Evolutionary conservation across 2,888 invertebrate species (phyloP).

Genomic region (Choristoneura rosaceana): DNA sequence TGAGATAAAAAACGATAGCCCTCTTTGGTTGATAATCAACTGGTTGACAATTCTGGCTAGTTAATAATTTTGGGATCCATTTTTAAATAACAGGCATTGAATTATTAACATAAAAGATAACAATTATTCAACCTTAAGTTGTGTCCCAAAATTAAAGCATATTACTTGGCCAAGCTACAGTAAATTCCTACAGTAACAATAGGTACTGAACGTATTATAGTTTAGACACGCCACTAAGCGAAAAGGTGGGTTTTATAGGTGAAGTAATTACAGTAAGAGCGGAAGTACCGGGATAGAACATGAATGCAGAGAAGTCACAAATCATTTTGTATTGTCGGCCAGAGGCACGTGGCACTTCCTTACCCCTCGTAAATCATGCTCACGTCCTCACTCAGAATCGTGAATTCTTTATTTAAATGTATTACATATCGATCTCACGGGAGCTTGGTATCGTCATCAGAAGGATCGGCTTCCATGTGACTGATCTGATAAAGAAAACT

Average conservation of each 20-base stretch:
- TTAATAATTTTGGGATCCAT: no score
- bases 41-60: no score
- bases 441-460: neutral
- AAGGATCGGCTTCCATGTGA: neutral
- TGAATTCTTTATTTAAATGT: constrained; percentile 6
- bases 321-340: constrained; percentile 23
- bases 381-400: constrained; percentile 10
- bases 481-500: neutral
- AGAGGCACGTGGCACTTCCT: constrained; percentile 31
- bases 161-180: no score
- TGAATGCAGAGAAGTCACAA: constrained; percentile 32
- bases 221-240: neutral
- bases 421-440: constrained; percentile 4
- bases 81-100: no score
- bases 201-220: no score
- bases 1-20: no score
- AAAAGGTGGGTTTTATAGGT: constrained; percentile 15
- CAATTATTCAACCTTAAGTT: no score
- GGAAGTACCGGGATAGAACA: constrained; percentile 20
- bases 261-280: constrained; percentile 4
- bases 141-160: no score
- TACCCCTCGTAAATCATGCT: constrained; percentile 29
- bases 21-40: no score
- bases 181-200: no score
- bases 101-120: no score